A percentile compares a stretch with the other conserved stretches of the same genome.
phyloP scores from a whole-genome alignment of 2,797 vertebrate genomes.

The Botia almorhae region DNA sequence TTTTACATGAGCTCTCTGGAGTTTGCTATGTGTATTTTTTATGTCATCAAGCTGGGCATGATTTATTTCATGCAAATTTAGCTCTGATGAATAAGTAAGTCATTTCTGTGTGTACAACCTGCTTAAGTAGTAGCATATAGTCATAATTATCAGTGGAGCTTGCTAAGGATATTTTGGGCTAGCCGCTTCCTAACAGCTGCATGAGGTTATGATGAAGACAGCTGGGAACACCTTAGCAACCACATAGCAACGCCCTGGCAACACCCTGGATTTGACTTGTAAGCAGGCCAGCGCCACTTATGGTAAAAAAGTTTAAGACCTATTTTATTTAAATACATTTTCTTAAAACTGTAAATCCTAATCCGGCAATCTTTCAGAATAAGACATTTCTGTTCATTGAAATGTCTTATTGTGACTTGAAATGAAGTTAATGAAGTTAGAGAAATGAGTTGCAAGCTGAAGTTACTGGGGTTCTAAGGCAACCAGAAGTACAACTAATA shows the following conservation, averaged over 20 bases:
- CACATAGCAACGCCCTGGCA: background rate
- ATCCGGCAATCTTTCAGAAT: no score
- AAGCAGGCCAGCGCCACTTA: background rate
- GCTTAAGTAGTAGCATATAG: background rate
- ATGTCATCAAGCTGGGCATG: background rate
- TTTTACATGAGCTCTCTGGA: conserved; percentile 16
- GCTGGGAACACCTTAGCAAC: no score
- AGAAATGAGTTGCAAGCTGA: no score
- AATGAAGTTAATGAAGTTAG: no score
- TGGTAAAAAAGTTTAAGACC: no score
- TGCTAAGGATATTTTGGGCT: background rate
- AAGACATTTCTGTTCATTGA: no score
- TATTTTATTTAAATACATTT: no score
- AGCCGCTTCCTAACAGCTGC: background rate
- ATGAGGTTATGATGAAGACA: no score
- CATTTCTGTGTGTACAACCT: background rate
- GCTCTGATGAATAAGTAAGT: background rate
- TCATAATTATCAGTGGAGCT: background rate
- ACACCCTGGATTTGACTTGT: background rate
- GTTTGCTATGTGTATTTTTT: background rate
- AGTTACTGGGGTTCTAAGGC: no score
- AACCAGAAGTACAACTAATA: no score
- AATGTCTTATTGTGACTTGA: no score
- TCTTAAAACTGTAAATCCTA: no score
- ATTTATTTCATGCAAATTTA: background rate